Evolutionary conservation across 2,797 vertebrate species (phyloP).

Genomic region (Spheniscus humboldti): DNA sequence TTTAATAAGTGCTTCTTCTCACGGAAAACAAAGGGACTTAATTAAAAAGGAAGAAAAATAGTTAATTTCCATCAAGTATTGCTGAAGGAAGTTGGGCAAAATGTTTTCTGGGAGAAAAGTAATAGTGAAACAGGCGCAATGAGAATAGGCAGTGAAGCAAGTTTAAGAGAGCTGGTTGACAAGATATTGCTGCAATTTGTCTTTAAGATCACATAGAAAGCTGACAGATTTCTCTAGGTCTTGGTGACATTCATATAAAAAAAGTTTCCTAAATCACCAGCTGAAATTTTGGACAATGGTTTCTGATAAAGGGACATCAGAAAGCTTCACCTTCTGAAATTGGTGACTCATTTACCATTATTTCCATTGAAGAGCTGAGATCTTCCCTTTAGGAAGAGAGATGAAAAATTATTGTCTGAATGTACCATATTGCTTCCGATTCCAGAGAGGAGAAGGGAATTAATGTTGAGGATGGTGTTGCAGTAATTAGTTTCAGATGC

Average conservation of each 20-base stretch:
- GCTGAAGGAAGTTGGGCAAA: constrained; percentile 4
- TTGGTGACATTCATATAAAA: constrained; percentile 53
- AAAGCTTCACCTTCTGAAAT: constrained; percentile 55
- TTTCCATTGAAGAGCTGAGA: constrained; percentile 7
- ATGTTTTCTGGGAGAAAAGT: not conserved
- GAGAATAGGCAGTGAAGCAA: constrained; percentile 25
- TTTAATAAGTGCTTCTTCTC: not conserved
- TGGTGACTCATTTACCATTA: constrained; percentile 47
- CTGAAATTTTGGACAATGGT: constrained; percentile 59
- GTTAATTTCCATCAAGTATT: not conserved
- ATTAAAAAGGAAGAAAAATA: not conserved
- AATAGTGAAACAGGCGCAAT: not conserved
- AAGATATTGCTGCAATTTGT: constrained; percentile 56
- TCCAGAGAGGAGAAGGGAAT: constrained; percentile 35
- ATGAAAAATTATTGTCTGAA: constrained; percentile 42
- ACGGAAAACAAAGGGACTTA: not conserved
- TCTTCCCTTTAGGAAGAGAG: constrained; percentile 15
- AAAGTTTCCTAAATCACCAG: constrained; percentile 58
- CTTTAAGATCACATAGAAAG: constrained; percentile 58
- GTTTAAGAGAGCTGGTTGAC: constrained; percentile 37
- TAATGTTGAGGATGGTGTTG: constrained; percentile 23
- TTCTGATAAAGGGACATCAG: constrained; percentile 41
- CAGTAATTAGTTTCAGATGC: constrained; percentile 40
- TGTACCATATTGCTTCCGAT: not conserved
- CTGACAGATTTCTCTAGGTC: constrained; percentile 58